Evolutionary conservation across 2,113 vertebrate genomes (phyloP), one percentile per base, ranked within the genome.

Genomic region (Rattus norvegicus): DNA sequence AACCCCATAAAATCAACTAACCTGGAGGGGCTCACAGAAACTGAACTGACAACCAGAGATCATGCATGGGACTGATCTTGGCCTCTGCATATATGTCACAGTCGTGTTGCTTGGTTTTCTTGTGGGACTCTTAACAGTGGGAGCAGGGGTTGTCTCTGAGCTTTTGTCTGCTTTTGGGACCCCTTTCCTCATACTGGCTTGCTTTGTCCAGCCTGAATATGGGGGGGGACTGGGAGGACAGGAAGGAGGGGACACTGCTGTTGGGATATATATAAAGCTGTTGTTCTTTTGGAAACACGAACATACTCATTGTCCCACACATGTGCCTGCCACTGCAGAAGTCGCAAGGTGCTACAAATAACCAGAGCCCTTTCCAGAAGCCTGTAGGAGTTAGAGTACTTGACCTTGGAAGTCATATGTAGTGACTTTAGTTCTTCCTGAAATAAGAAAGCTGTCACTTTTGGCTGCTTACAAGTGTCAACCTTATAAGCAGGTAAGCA

Each of bases 381-480:
- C 12, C 90, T 47, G 1, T 16, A 39, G 75, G 47, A 93, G 77
- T 72, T 93, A 0, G 5, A 94, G 12, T 22, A 1, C 39, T 85
- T 72, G 36, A 30, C 20, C 39, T 96, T 67, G 20, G 93, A 72
- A 61, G 75, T 67, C 39, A 73, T 86, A 30, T 11, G 33, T 33
- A 92, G 65, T 54, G 47, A 90, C 9, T 83, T 72, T 59, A 59
- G 28, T 86, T 92, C 20, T 88, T 52, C 73, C 8, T 93, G 16
- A 30, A 84, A 70, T n/a, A 96, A 39, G 43, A n/a, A 94, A 47
- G 20, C 56, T 54, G 13, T 49, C 86, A 49, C 52, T 92, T 95
- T 77, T 87, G 65, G 63, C 43, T 79, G 26, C 20, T 28, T 5
- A 6, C 39, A 47, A 43, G 54, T 88, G 36, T 69, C 80, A 72